Evolutionary conservation across 2,113 vertebrate genomes (phyloP), one percentile per base, ranked within the genome.

Genomic region (Corythornis vintsioides): DNA sequence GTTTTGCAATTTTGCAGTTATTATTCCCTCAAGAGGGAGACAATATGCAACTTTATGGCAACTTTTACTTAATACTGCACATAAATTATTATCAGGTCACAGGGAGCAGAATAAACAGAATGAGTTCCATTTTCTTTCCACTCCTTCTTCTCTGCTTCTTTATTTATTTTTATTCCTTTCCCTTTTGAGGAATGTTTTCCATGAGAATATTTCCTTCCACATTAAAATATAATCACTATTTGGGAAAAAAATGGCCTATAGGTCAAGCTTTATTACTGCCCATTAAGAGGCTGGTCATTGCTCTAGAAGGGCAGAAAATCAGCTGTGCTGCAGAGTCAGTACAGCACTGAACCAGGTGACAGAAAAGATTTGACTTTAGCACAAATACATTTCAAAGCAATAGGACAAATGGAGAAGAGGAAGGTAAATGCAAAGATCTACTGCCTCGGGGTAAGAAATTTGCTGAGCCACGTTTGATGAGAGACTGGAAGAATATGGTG

Each of bases 21-120:
- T 88, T 93, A 71, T 83, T 90, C 94, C 48, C 80, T 92, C 47
- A 78, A 86, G 90, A 95, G 28, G 35, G 18, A 89, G 35, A 81
- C 33, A 76, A 81, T 69, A 80, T 60, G 55, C 75, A 96, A 87
- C 53, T 93, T 91, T 70, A 95, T 56, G 38, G 53, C 40, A 90
- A 93, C 67, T 91, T 93, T 88, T 90, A 63, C 72, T 81, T 95
- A 89, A 82, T 55, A 43, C 22, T 53, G 40, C 65, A 71, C 9
- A 76, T 90, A 92, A 95, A 95, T 92, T 91, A 66, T 67, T 72
- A 24, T 73, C 73, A 85, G 86, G 72, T 89, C 83, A 86, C 10
- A 33, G 69, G 52, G 52, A 76, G 33, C 60, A 83, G 28, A 95
- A 87, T 52, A 90, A 83, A 24, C 35, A 69, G 56, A 80, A 29